These are phyloP conservation scores for Standfussiana lucernea DNA, from an alignment of 2,888 invertebrate genomes.

Conservation along the genomic window DNA sequence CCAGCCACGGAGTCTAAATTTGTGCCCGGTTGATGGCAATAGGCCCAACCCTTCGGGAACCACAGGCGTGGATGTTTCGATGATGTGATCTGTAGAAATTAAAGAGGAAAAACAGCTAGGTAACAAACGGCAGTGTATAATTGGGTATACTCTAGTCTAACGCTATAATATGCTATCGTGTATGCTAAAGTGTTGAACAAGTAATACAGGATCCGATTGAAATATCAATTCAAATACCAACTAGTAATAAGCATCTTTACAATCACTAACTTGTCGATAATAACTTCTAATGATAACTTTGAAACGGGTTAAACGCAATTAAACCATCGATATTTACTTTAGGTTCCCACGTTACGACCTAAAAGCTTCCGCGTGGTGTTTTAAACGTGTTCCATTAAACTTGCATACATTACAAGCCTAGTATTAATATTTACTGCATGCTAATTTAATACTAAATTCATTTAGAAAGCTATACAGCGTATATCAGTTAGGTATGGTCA, in stretches of 20 bases:
- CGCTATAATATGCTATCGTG: too few relatives aligned
- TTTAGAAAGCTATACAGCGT: too few relatives aligned
- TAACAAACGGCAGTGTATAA: not conserved
- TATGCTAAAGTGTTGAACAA: not conserved
- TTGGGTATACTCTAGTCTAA: too few relatives aligned
- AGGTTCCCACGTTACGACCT: conserved; percentile 8
- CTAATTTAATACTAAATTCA: too few relatives aligned
- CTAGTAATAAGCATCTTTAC: not conserved
- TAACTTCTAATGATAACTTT: conserved; percentile 5
- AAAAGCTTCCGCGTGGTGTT: not conserved
- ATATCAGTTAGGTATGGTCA: too few relatives aligned
- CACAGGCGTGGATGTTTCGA: too few relatives aligned
- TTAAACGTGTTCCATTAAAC: conserved; percentile 21
- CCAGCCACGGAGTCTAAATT: too few relatives aligned
- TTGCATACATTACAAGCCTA: not conserved
- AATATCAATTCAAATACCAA: conserved; percentile 3
- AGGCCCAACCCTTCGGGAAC: too few relatives aligned
- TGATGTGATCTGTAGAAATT: not conserved
- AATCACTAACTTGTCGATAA: not conserved
- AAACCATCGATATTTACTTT: not conserved
- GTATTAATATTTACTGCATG: too few relatives aligned
- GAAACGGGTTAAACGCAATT: not conserved
- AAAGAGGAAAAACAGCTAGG: not conserved
- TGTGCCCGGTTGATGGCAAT: too few relatives aligned
- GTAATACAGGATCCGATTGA: not conserved